Base-by-base conservation (phyloP, 2,888 invertebrate genomes). In the Heterodera filipjevi region DNA sequence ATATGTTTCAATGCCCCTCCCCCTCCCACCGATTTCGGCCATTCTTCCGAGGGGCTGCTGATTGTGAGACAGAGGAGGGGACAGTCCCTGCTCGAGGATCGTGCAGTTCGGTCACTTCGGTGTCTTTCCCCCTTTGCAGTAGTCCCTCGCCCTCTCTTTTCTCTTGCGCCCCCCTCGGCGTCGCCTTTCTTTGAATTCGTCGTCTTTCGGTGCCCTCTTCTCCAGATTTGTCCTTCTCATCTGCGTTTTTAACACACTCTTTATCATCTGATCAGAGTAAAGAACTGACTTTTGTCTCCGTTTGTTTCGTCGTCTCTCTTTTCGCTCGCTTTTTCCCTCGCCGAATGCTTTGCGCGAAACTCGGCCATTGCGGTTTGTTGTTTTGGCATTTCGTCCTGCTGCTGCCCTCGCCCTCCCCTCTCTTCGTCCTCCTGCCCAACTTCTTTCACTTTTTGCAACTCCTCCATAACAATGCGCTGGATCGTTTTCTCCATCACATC, bases 401-500 rank as follows among this genome's bases (percentile, higher is more conserved):
- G 27, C 8, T 22, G n/a, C 27, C 27, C 27, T n/a, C 59, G n/a
- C 22, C 6, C 27, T 59, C 8, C 27, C n/a, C 59, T 59, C 10
- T 59, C 59, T 27, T 5, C 59, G 10, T 59, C 8, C 27, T n/a
- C 27, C 10, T 32, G 27, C 71, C 12, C 27, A n/a, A 27, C 22
- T 53, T n/a, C 53, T 16, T 32, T 32, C 49, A 71, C 46, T 76
- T 74, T 76, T 22, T 33, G 75, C 19, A 78, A 44, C 27, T 76
- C 59, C 39, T 66, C 66, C 66, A 76, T 53, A 16, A 80, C 81
- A 22, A 81, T 74, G 53, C 76, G 59, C 33, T 73, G 81, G 19
- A 80, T 80, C 22, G 81, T 73, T 27, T 80, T 77, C 59, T 80
- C 80, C 8, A 80, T 78, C 72, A 79, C 35, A 0, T 44, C 59